Percentiles rank a stretch among this genome's conserved stretches.
Evolutionary conservation across 2,797 vertebrate genomes (phyloP).

Genomic region (Pseudomugil tenellus): DNA sequence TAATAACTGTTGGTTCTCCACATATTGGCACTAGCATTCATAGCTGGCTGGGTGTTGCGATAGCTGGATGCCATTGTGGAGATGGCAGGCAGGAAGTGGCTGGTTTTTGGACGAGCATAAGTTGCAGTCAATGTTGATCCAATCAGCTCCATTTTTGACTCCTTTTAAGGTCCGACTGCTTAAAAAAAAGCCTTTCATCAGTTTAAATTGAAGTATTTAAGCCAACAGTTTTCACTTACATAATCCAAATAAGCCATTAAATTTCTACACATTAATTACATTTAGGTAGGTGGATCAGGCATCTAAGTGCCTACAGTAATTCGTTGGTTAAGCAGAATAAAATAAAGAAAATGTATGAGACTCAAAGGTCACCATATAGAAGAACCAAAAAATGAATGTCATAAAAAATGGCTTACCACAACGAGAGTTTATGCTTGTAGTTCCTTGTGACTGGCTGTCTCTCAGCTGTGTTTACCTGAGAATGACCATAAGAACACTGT

Average conservation of each 20-base stretch:
- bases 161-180: not conserved
- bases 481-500: constrained; percentile 72
- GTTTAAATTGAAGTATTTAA: not conserved
- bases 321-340: not conserved
- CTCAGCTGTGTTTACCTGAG: constrained; percentile 67
- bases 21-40: constrained; percentile 81
- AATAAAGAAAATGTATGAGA: not conserved
- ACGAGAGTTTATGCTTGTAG: constrained; percentile 2
- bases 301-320: not conserved
- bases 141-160: constrained; percentile 83
- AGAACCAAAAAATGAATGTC: not conserved
- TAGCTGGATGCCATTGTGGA: constrained; percentile 87
- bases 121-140: constrained; percentile 86
- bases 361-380: no score
- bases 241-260: not conserved
- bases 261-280: not conserved
- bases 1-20: constrained; percentile 88
- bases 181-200: not conserved
- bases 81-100: constrained; percentile 89
- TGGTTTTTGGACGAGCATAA: constrained; percentile 83
- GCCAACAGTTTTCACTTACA: not conserved
- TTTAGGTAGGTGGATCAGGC: not conserved
- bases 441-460: constrained; percentile 27
- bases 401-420: constrained; percentile 51
- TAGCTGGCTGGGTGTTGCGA: constrained; percentile 78